Conservation (phyloP, 2,113 vertebrate species). For the Promerops cafer region DNA sequence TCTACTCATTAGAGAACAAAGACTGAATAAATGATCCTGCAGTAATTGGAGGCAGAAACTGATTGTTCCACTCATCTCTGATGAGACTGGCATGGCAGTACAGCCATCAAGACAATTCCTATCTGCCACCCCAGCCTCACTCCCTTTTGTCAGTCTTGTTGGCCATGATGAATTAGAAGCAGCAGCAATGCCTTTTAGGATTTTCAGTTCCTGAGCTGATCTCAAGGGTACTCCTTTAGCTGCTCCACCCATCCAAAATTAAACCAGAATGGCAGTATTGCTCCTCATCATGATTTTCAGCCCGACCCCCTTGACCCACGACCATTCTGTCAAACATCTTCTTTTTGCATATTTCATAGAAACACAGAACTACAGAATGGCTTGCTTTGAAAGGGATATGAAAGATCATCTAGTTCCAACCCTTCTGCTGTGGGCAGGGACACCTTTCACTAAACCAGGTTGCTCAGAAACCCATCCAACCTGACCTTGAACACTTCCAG, state of each 20-base stretch:
- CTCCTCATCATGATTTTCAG: not conserved
- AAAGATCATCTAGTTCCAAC: not conserved
- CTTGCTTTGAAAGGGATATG: not conserved
- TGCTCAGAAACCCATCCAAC: not conserved
- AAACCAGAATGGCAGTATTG: not conserved
- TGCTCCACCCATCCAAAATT: not conserved
- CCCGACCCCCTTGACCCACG: accelerated
- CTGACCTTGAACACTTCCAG: not conserved
- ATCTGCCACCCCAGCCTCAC: not conserved
- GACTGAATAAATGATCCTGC: not conserved
- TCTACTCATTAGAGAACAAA: not conserved
- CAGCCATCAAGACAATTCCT: not conserved
- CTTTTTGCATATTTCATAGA: not conserved
- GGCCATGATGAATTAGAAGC: not conserved
- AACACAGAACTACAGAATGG: not conserved
- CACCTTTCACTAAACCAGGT: not conserved
- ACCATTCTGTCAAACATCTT: not conserved
- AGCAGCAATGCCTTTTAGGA: not conserved
- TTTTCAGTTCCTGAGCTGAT: not conserved
- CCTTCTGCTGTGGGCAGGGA: not conserved
- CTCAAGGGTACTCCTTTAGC: not conserved
- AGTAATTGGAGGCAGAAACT: not conserved
- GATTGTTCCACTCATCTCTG: not conserved
- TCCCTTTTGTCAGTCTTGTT: not conserved
- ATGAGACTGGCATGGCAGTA: not conserved